A percentile compares a stretch with the other conserved stretches of the same genome.
Evolutionary conservation across 2,113 vertebrate species (phyloP).

Genomic region (Mobula birostris): DNA sequence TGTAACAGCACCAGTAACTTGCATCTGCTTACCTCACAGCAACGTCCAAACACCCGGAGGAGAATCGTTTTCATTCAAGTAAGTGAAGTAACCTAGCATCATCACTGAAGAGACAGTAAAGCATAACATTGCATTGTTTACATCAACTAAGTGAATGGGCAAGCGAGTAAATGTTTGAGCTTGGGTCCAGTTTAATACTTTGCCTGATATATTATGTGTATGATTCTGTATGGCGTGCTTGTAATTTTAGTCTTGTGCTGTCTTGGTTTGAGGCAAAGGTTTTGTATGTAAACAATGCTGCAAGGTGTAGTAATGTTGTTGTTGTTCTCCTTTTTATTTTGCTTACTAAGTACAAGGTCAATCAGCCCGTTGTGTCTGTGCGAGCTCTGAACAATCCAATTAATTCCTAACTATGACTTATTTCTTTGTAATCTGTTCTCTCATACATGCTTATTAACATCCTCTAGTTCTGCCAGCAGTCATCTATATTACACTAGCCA

Average conservation of each 20-base stretch:
- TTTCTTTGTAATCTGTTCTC: too few relatives aligned
- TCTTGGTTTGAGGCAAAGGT: neutral
- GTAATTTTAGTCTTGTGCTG: neutral
- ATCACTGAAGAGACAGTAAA: neutral
- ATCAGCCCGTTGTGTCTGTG: too few relatives aligned
- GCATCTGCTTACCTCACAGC: conserved; percentile 12
- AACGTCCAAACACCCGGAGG: conserved; percentile 22
- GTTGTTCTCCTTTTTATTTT: neutral
- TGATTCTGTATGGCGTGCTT: neutral
- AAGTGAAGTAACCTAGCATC: neutral
- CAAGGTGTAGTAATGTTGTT: neutral
- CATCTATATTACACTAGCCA: too few relatives aligned
- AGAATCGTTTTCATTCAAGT: conserved; percentile 30
- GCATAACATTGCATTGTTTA: neutral
- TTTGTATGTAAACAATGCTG: neutral
- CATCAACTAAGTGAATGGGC: neutral
- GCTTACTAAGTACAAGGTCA: too few relatives aligned
- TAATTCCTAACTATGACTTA: too few relatives aligned
- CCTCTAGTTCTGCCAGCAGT: too few relatives aligned
- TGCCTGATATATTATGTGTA: neutral
- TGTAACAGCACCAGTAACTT: neutral
- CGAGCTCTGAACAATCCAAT: too few relatives aligned
- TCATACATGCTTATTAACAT: too few relatives aligned
- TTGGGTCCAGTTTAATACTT: neutral
- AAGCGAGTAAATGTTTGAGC: neutral